Conservation (phyloP, 2,888 invertebrate species). For the Zeuzera pyrina region DNA sequence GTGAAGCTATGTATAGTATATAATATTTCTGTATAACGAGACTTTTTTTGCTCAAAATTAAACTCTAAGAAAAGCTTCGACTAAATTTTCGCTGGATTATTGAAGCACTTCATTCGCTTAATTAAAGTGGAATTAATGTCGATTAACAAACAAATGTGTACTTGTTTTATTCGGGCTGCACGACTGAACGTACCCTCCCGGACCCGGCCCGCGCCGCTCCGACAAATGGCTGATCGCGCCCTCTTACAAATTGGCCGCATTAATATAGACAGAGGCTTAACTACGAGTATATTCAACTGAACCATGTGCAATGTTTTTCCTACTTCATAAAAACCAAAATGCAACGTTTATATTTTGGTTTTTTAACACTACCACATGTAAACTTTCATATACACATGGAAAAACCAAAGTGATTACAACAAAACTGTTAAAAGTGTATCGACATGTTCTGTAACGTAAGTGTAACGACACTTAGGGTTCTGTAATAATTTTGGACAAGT, state of each 20-base stretch:
- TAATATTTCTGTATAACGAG: too few species aligned
- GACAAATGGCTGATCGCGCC: slow-evolving; percentile 61
- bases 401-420: too few species aligned
- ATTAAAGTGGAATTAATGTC: slow-evolving; percentile 51
- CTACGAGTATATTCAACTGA: slow-evolving; percentile 14
- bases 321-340: too few species aligned
- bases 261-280: slow-evolving; percentile 44
- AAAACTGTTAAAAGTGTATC: neutral
- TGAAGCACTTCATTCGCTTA: slow-evolving; percentile 28
- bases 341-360: too few species aligned
- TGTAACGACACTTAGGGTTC: neutral
- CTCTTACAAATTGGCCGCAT: slow-evolving; percentile 67
- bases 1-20: too few species aligned
- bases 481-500: too few species aligned
- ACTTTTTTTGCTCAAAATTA: too few species aligned
- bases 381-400: too few species aligned
- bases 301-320: slow-evolving; percentile 17
- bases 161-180: slow-evolving; percentile 2
- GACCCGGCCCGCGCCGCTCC: slow-evolving; percentile 21
- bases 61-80: too few species aligned
- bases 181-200: slow-evolving; percentile 1
- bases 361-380: too few species aligned
- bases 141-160: slow-evolving; percentile 32
- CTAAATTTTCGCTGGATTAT: too few species aligned
- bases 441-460: neutral